Evolutionary conservation across 23 tunicate species (phyloP), one percentile per base, ranked within the genome.

Genomic region (Trididemnum miniatum): DNA sequence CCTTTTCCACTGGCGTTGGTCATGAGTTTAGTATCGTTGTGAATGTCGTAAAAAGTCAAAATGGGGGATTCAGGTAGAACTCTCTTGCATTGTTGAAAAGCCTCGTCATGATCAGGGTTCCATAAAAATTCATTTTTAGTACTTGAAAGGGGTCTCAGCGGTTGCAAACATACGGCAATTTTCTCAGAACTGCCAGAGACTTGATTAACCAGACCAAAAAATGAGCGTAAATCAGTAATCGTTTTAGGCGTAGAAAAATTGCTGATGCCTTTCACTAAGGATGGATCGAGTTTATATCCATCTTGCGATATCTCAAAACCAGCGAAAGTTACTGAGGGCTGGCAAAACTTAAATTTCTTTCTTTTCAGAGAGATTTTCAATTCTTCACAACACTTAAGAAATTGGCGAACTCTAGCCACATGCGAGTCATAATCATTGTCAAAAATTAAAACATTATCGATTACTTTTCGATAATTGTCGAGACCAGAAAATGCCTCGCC

Each of bases 331-430:
- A 69, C 38, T 7, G 15, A 29, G 15, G 38, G 30, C 31, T 33
- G 36, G 2, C 76, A 18, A 69, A 69, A 69, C 31, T 69, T 31
- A 32, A 69, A 69, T 38, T 69, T 69, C 23, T 69, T 38, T n/a
- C 39, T 69, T 9, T 69, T 30, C 38, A 69, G 38, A 2, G 76
- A 30, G 15, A 69, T 69, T 9, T 31, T 31, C 39, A 29, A 29
- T 31, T 69, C 76, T 5, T 30, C 39, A 32, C 37, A 69, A 12
- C 76, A 7, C 20, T 29, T 31, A 31, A 69, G 76, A 33, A 69
- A 69, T n/a, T 69, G 76, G 7, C 76, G 36, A n/a, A n/a, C n/a
- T n/a, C n/a, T n/a, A n/a, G n/a, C n/a, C 12, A 69, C 76, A 32
- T 69, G 76, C 9, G 38, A 3, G 31, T 31, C 9, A 30, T 29